Evolutionary conservation across 2,888 invertebrate species (phyloP).

Genomic region (Drosophila putrida): DNA sequence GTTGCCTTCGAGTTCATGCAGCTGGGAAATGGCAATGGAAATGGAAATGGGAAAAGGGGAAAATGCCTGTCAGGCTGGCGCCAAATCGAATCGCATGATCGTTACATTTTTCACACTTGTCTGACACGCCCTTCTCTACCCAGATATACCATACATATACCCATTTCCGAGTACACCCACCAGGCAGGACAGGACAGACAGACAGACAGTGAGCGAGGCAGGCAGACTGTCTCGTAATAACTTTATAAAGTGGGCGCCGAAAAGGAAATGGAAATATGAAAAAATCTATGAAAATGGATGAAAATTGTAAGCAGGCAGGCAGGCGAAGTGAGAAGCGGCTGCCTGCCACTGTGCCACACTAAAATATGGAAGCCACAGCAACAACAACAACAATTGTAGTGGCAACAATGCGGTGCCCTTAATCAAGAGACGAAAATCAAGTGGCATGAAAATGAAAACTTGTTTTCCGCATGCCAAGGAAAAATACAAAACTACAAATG

Average conservation of each 20-base stretch:
- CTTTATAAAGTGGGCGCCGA: conserved; percentile 66
- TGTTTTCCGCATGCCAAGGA: conserved; percentile 82
- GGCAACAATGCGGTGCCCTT: conserved; percentile 58
- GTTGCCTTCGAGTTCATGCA: conserved; percentile 20
- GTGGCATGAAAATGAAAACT: conserved; percentile 72
- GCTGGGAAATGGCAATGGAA: conserved; percentile 9
- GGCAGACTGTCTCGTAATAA: conserved; percentile 61
- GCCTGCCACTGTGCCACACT: conserved; percentile 37
- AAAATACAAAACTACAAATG: conserved; percentile 53
- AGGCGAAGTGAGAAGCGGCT: conserved; percentile 50
- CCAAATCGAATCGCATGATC: conserved; percentile 41
- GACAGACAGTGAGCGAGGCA: not conserved
- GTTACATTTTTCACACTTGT: conserved; percentile 73
- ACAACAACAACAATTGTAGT: conserved; percentile 37
- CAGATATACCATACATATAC: not conserved
- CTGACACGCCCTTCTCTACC: conserved; percentile 44
- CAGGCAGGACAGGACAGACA: conserved; percentile 6
- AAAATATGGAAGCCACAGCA: conserved; percentile 24
- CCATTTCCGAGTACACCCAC: conserved; percentile 73
- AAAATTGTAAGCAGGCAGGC: conserved; percentile 21
- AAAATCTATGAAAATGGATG: conserved; percentile 48
- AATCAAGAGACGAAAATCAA: conserved; percentile 63
- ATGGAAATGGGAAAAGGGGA: not conserved
- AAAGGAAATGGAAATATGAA: conserved; percentile 63
- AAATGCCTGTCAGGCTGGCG: conserved; percentile 23